Evolutionary conservation across 2,113 vertebrate species (phyloP).

Genomic region (Sakesphorus luctuosus): DNA sequence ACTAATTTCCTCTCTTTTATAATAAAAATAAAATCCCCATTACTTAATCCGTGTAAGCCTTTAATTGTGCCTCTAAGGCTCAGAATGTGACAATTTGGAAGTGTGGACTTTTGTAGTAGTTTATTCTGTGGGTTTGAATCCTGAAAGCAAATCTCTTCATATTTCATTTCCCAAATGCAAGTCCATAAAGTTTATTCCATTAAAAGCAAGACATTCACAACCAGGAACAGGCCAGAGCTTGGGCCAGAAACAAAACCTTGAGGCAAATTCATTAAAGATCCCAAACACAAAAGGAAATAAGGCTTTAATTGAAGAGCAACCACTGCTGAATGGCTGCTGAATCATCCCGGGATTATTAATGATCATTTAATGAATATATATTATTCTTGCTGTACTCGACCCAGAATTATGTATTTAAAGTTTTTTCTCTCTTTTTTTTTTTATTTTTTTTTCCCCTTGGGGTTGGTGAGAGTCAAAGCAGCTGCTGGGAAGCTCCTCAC

Average conservation of each 20-base stretch:
- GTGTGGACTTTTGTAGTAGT: not conserved
- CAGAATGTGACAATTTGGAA: slow-evolving; percentile 27
- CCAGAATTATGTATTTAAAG: not conserved
- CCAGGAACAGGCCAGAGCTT: not conserved
- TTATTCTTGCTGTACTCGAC: not conserved
- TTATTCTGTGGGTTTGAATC: slow-evolving; percentile 47
- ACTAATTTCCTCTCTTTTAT: not conserved
- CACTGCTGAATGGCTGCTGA: not conserved
- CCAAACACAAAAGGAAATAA: not conserved
- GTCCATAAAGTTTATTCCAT: not conserved
- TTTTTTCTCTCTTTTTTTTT: not conserved
- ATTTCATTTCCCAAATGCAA: not conserved
- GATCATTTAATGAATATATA: not conserved
- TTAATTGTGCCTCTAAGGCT: slow-evolving; percentile 16
- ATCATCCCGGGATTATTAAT: not conserved
- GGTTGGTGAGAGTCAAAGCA: not conserved
- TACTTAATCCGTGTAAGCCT: not conserved
- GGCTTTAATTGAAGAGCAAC: not conserved
- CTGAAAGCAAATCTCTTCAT: not conserved
- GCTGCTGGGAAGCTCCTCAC: not conserved
- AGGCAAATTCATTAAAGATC: not conserved
- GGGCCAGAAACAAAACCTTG: not conserved
- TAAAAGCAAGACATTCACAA: not conserved
- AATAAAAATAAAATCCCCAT: not conserved
- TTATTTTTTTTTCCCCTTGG: not conserved